A percentile compares a stretch with the other conserved stretches of the same genome.
These are phyloP conservation scores for Pangasius larnaudii DNA, from an alignment of 2,797 vertebrate species.

Conservation along the genomic window DNA sequence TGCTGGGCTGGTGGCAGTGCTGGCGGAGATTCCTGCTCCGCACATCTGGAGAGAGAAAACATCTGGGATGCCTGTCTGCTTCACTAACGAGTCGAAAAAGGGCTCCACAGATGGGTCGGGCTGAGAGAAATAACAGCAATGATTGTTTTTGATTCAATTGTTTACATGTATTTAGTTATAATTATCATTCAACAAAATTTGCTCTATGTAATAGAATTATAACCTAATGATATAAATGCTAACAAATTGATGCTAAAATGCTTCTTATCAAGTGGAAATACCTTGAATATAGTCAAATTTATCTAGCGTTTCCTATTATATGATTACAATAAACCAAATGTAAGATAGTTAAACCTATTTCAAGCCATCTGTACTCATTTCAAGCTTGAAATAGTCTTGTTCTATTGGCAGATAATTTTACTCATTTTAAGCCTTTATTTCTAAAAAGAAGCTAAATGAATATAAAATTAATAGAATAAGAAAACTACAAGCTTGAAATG, in stretches of 20 bases:
- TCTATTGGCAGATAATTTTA: no score
- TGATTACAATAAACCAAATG: no score
- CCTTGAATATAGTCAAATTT: no score
- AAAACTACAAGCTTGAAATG: no score
- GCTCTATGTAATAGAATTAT: background rate
- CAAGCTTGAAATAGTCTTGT: no score
- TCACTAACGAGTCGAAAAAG: constrained; percentile 92
- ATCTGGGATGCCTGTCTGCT: constrained; percentile 85
- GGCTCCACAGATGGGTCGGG: constrained; percentile 91
- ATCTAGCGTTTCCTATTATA: no score
- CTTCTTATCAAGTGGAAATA: background rate
- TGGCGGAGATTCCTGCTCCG: constrained; percentile 83
- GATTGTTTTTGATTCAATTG: background rate
- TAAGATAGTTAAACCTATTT: no score
- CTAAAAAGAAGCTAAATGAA: no score
- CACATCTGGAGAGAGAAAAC: constrained; percentile 99
- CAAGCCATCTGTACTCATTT: no score
- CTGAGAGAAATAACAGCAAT: constrained; percentile 67
- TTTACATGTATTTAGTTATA: background rate
- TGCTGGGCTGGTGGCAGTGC: constrained; percentile 73
- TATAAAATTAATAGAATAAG: no score
- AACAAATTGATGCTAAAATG: background rate
- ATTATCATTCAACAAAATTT: background rate
- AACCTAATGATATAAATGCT: background rate
- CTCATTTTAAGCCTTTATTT: no score